A percentile compares a stretch with the other conserved stretches of the same genome.
Conservation (phyloP, 2,888 invertebrate genomes). For the Argyresthia goedartella region DNA sequence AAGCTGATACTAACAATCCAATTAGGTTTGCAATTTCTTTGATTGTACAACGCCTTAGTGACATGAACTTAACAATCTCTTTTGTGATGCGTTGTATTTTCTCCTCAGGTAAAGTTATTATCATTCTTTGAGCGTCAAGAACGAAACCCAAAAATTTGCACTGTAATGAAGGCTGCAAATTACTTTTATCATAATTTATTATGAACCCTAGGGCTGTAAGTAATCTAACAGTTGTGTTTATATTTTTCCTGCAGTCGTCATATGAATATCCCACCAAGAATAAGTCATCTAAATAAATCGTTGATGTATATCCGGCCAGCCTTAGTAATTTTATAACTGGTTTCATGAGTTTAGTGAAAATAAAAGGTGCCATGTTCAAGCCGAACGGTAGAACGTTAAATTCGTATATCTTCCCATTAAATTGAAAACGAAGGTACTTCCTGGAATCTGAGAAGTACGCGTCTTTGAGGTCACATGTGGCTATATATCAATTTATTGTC, state of each 20-base stretch:
- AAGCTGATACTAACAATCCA: constrained; percentile 2
- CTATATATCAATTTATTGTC: background rate
- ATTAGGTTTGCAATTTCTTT: constrained; percentile 4
- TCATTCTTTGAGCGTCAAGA: background rate
- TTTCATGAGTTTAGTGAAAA: too few species aligned
- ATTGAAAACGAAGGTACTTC: too few species aligned
- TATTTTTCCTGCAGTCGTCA: background rate
- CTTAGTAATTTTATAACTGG: background rate
- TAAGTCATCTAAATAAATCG: background rate
- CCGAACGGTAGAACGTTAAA: too few species aligned
- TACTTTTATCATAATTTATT: background rate
- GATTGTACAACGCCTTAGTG: constrained; percentile 1
- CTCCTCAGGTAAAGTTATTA: constrained; percentile 1
- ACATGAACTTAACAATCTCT: background rate
- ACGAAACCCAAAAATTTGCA: background rate
- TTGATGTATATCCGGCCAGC: background rate
- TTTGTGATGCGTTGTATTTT: constrained; percentile 1
- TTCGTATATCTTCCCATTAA: too few species aligned
- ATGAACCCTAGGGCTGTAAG: background rate
- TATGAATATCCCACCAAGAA: background rate
- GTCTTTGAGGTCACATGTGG: too few species aligned
- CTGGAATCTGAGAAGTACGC: too few species aligned
- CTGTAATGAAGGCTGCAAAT: background rate
- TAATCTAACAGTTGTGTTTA: background rate
- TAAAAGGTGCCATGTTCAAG: too few species aligned